phyloP scores from a whole-genome alignment of 37 sponge, comb jelly and placozoan species.

The Spongilla lacustris region DNA sequence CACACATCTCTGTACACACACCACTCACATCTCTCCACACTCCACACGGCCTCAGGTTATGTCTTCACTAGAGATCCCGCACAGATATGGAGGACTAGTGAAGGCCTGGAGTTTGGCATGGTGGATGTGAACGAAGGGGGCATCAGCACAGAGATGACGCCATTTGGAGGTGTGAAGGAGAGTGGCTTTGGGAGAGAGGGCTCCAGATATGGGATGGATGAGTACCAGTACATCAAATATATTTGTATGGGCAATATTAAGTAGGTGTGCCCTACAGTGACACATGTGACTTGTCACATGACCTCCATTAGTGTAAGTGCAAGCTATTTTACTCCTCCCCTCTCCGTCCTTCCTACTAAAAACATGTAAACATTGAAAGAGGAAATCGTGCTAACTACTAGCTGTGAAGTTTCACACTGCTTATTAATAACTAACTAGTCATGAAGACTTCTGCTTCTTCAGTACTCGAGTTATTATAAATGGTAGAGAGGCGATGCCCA shows the following conservation, averaged over 20 bases:
- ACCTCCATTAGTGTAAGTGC: no score
- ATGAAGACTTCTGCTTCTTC: not conserved
- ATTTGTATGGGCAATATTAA: constrained; percentile 81
- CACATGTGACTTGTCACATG: no score
- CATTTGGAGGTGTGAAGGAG: constrained; percentile 95
- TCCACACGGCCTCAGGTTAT: constrained; percentile 71
- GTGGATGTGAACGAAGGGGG: constrained; percentile 91
- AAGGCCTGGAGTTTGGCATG: constrained; percentile 85
- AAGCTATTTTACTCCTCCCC: no score
- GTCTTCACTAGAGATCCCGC: constrained; percentile 64
- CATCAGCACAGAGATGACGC: constrained; percentile 54
- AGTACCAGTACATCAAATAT: constrained; percentile 83
- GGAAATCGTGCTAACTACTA: not conserved
- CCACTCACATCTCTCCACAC: no score
- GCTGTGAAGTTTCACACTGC: not conserved
- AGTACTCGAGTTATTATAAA: constrained; percentile 16
- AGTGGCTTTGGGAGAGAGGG: constrained; percentile 95
- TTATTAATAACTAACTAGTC: not conserved
- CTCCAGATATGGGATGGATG: constrained; percentile 86
- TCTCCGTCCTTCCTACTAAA: no score
- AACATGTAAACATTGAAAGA: not conserved
- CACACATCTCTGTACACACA: no score
- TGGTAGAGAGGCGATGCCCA: constrained; percentile 27
- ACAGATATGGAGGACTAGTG: constrained; percentile 88
- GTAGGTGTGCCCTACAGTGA: not conserved